Percentiles rank a stretch among this genome's conserved stretches.
Conservation (phyloP, 2,113 vertebrate species). For the Mirounga angustirostris region DNA sequence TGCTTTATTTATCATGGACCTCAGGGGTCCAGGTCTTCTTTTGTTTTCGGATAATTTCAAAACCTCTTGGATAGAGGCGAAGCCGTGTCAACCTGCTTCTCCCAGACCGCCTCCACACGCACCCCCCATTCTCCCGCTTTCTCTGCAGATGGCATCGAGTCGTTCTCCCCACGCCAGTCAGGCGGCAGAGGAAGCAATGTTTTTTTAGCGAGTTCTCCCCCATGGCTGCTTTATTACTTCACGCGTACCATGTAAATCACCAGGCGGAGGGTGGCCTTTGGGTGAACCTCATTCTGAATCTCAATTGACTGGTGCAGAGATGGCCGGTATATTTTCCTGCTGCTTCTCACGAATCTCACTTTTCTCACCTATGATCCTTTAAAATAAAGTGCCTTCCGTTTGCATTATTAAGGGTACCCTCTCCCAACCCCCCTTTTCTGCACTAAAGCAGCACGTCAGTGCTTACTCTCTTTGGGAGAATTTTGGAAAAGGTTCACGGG, state of each 20-base stretch:
- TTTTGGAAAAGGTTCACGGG: neutral
- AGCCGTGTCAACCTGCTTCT: neutral
- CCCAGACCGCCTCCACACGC: accelerated
- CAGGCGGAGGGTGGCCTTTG: neutral
- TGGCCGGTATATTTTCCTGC: neutral
- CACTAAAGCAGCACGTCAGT: neutral
- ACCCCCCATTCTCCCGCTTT: neutral
- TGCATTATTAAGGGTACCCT: neutral
- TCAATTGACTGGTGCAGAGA: conserved; percentile 24
- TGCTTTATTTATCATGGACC: neutral
- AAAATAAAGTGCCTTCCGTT: neutral
- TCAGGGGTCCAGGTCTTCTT: neutral
- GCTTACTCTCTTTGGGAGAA: neutral
- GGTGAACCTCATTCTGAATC: conserved; percentile 48
- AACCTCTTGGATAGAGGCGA: neutral
- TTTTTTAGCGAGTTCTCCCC: neutral
- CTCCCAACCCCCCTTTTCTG: neutral
- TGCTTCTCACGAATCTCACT: neutral
- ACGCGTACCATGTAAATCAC: conserved; percentile 61
- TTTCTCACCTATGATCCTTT: conserved; percentile 30
- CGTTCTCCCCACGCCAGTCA: neutral
- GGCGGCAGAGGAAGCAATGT: neutral
- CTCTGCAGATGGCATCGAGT: neutral
- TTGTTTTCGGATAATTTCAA: neutral
- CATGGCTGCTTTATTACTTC: conserved; percentile 50